These are phyloP conservation scores for Yponomeuta evonymella DNA, from an alignment of 2,888 invertebrate genomes.

Conservation along the genomic window DNA sequence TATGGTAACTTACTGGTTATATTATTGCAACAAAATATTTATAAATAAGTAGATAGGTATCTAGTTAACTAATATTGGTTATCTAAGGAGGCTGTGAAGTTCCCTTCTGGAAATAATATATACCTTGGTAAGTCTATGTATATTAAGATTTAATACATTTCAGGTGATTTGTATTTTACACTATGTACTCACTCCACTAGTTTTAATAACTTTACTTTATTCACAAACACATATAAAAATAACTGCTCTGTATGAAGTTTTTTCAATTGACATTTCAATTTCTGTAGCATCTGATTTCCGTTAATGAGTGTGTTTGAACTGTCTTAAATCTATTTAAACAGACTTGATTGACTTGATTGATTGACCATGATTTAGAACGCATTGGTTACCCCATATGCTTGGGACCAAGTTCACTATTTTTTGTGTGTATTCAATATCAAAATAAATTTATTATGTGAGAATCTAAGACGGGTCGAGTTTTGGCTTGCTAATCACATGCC, in stretches of 20 bases:
- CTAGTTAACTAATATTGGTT: background rate
- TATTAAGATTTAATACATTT: background rate
- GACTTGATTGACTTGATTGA: no score
- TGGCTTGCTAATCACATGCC: background rate
- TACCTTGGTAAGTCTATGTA: background rate
- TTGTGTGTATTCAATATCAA: background rate
- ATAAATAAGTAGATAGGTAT: no score
- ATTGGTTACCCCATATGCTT: background rate
- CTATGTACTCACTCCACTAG: background rate
- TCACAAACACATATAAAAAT: no score
- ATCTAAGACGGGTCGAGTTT: background rate
- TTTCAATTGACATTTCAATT: no score
- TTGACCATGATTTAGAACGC: background rate
- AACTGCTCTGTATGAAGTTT: no score
- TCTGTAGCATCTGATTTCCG: no score
- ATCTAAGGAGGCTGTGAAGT: constrained; percentile 1
- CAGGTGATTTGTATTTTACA: background rate
- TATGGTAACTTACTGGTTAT: background rate
- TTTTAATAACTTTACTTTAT: background rate
- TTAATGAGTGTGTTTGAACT: no score
- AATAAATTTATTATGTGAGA: background rate
- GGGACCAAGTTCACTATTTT: background rate
- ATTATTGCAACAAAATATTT: background rate
- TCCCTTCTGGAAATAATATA: background rate
- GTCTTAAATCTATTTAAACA: no score